phyloP scores from a whole-genome alignment of 2,797 vertebrate genomes.

The Scyliorhinus canicula region DNA sequence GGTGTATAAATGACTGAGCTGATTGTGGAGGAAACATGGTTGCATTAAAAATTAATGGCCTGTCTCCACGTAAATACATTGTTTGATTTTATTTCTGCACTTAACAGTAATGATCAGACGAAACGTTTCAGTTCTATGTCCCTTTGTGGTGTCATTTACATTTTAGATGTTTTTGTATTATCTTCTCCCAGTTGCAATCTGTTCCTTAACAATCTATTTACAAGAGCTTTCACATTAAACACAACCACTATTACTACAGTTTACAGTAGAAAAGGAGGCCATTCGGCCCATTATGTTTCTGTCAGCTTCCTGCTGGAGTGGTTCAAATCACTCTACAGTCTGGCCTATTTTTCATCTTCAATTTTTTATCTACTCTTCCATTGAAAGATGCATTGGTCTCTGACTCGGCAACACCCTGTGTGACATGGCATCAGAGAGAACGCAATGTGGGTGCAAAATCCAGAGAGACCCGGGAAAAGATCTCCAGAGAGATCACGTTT shows the following conservation, averaged over 20 bases:
- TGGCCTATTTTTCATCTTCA: background rate
- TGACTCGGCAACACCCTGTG: background rate
- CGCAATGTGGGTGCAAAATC: no score
- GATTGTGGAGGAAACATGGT: background rate
- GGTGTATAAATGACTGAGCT: background rate
- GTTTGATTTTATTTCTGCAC: background rate
- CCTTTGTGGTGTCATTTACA: background rate
- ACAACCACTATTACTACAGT: background rate
- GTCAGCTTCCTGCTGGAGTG: background rate
- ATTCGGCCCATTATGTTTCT: background rate
- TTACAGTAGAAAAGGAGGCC: background rate
- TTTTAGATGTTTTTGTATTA: background rate
- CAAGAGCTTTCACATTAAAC: background rate
- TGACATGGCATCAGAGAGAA: no score
- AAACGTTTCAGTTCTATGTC: background rate
- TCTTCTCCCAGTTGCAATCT: background rate
- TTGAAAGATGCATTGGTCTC: background rate
- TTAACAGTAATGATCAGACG: background rate
- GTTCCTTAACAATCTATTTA: background rate
- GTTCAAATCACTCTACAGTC: background rate
- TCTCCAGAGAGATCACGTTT: no score
- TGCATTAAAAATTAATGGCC: background rate
- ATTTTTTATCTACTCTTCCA: background rate
- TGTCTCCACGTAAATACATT: background rate
- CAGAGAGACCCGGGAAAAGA: no score